Evolutionary conservation across 2,888 invertebrate genomes (phyloP).

Genomic region (Cremastinae sp.): DNA sequence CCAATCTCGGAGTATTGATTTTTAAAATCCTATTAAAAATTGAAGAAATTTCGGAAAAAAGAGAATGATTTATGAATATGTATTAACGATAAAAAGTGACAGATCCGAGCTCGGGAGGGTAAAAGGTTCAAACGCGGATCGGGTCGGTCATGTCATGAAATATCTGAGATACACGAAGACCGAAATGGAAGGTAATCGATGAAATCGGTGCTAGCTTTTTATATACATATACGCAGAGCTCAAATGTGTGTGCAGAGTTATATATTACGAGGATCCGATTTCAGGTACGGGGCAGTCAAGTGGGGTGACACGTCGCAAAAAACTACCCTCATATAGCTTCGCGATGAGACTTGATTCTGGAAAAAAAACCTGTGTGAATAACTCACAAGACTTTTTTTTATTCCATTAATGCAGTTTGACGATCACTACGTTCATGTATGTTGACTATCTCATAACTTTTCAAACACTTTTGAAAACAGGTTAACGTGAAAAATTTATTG

Average conservation of each 20-base stretch:
- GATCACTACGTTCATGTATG: too few relatives aligned
- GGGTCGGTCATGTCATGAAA: neutral
- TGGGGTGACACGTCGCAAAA: constrained; percentile 8
- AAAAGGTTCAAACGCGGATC: constrained; percentile 7
- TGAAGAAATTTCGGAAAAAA: neutral
- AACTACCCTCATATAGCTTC: constrained; percentile 27
- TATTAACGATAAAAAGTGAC: neutral
- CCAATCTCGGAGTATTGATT: too few relatives aligned
- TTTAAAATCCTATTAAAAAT: too few relatives aligned
- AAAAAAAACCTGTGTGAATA: neutral
- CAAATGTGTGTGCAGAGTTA: constrained; percentile 2
- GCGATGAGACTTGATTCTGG: neutral
- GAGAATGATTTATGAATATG: neutral
- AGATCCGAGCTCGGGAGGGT: neutral
- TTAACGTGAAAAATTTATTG: too few relatives aligned
- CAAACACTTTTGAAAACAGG: too few relatives aligned
- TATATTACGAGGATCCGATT: constrained; percentile 34
- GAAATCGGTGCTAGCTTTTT: constrained; percentile 38
- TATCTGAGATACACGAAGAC: constrained; percentile 7
- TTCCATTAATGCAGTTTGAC: too few relatives aligned
- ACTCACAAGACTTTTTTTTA: neutral
- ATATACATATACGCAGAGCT: constrained; percentile 14
- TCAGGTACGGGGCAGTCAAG: constrained; percentile 22
- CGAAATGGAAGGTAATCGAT: constrained; percentile 35
- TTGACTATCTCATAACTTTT: too few relatives aligned